phyloP scores from a whole-genome alignment of 92 coral and sea anemone species.

The Muricea muricata region DNA sequence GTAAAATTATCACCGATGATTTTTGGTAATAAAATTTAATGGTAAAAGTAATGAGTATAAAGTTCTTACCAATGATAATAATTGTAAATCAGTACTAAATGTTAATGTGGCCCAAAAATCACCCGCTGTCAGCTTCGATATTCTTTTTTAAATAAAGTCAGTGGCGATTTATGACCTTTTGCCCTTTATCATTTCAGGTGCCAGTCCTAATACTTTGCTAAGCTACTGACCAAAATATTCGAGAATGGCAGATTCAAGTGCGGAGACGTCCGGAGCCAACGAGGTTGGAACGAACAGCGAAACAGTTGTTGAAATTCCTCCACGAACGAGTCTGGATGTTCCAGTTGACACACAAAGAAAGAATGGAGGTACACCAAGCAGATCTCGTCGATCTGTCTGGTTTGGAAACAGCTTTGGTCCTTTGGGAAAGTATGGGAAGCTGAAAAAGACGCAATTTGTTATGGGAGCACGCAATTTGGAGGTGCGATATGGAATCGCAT shows the following conservation, averaged over 20 bases:
- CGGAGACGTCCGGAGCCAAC: background rate
- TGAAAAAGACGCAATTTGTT: slow-evolving; percentile 35
- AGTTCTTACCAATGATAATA: too few species aligned
- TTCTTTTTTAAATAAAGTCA: too few species aligned
- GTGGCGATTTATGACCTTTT: too few species aligned
- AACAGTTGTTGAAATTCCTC: background rate
- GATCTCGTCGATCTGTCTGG: slow-evolving; percentile 40
- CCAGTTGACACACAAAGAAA: background rate
- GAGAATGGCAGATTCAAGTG: background rate
- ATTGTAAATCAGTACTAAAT: too few species aligned
- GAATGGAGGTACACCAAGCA: slow-evolving; percentile 8
- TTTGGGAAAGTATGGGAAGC: slow-evolving; percentile 39
- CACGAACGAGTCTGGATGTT: background rate
- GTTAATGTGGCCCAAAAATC: too few species aligned
- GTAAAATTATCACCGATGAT: too few species aligned
- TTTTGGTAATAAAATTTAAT: too few species aligned
- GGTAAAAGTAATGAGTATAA: too few species aligned
- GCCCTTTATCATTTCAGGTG: background rate
- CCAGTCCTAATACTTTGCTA: background rate
- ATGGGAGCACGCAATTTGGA: slow-evolving; percentile 32
- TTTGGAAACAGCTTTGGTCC: slow-evolving; percentile 48
- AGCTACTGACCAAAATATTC: background rate
- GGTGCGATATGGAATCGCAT: slow-evolving; percentile 12
- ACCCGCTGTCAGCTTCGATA: too few species aligned
- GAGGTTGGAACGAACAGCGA: background rate